A percentile compares a stretch with the other conserved stretches of the same genome.
These are phyloP conservation scores for Trachelus troglodyta DNA, from an alignment of 2,888 invertebrate species.

Conservation along the genomic window DNA sequence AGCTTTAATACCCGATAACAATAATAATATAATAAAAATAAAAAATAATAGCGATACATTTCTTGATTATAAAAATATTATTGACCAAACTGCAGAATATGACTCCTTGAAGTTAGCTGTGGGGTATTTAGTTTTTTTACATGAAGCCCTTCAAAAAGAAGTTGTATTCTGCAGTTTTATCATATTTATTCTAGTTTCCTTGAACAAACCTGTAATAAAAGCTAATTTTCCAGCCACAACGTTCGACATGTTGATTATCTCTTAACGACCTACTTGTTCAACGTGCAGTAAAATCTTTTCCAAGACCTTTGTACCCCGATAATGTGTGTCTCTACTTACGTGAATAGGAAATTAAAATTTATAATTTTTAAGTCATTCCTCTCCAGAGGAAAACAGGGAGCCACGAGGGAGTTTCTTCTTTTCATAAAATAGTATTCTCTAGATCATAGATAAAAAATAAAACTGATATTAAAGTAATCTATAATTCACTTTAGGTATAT, in stretches of 20 bases:
- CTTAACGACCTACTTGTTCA: neutral
- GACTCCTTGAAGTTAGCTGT: no score
- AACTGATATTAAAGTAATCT: neutral
- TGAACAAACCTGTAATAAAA: constrained; percentile 69
- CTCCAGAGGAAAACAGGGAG: no score
- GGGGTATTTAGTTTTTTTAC: no score
- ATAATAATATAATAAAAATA: no score
- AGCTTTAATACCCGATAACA: constrained; percentile 47
- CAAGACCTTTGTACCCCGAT: neutral
- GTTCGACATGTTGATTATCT: constrained; percentile 33
- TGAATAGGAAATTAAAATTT: neutral
- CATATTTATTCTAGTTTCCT: neutral
- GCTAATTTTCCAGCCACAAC: constrained; percentile 65
- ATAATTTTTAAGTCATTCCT: neutral
- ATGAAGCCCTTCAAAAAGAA: no score
- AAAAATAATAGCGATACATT: neutral
- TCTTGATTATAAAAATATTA: no score
- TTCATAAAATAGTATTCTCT: no score
- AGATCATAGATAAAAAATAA: no score
- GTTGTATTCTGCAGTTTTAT: no score
- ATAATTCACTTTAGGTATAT: constrained; percentile 28
- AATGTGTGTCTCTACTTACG: neutral
- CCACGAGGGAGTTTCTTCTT: neutral
- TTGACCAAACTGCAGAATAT: no score
- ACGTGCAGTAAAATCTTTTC: neutral